Conservation (phyloP, 1,140 invertebrate genomes). For the Stegodyphus dumicola region DNA sequence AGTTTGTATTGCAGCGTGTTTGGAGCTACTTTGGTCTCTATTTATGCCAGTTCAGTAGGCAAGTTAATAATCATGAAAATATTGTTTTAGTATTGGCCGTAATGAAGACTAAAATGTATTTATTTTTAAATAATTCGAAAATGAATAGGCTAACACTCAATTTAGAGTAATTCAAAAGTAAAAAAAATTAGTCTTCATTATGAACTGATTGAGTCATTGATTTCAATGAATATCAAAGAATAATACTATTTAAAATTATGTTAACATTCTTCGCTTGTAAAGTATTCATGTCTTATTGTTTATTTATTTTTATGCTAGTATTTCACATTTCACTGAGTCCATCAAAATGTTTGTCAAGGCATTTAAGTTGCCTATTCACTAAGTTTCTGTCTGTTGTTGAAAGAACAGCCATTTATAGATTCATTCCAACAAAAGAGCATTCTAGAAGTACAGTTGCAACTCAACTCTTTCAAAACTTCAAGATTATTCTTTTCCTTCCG, state of each 20-base stretch:
- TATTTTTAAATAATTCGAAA: too few relatives aligned
- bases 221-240: neutral
- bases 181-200: too few relatives aligned
- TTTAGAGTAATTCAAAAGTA: too few relatives aligned
- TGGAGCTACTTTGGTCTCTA: too few relatives aligned
- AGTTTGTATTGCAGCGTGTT: too few relatives aligned
- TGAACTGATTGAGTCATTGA: too few relatives aligned
- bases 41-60: too few relatives aligned
- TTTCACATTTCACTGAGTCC: constrained; percentile 39
- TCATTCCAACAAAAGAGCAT: constrained; percentile 52
- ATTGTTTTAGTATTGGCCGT: too few relatives aligned
- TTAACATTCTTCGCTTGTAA: too few relatives aligned
- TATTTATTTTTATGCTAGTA: neutral
- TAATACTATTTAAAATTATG: neutral
- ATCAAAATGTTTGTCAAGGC: constrained; percentile 46
- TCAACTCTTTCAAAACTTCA: constrained; percentile 51
- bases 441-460: constrained; percentile 15
- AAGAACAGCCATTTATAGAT: constrained; percentile 33
- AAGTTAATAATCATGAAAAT: too few relatives aligned
- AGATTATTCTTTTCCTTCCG: constrained; percentile 41
- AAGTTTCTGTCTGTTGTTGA: constrained; percentile 15
- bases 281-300: neutral
- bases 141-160: too few relatives aligned
- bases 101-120: too few relatives aligned
- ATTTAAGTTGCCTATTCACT: constrained; percentile 47